These are phyloP conservation scores for Tribolium freemani DNA, from an alignment of 2,888 invertebrate species.

Conservation along the genomic window DNA sequence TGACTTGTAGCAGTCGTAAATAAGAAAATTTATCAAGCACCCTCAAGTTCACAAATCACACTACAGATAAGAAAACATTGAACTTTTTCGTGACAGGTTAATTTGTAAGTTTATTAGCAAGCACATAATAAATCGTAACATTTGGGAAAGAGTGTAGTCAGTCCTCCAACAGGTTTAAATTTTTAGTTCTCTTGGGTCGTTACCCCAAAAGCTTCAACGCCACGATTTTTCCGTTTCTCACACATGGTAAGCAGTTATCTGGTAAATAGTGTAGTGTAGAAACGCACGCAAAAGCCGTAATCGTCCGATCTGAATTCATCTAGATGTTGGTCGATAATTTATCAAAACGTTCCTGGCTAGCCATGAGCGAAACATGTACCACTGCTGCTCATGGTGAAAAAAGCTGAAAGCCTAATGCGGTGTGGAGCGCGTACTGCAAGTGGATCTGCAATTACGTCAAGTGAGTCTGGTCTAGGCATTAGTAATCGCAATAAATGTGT, in stretches of 20 bases:
- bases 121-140: background rate
- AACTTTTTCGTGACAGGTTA: slow-evolving; percentile 14
- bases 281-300: slow-evolving; percentile 12
- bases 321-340: slow-evolving; percentile 21
- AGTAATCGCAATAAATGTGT: slow-evolving; percentile 57
- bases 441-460: slow-evolving; percentile 53
- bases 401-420: slow-evolving; percentile 15
- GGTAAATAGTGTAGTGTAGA: background rate
- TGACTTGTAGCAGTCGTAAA: background rate
- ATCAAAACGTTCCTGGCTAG: slow-evolving; percentile 1
- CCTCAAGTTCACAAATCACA: background rate
- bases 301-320: slow-evolving; percentile 19
- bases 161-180: background rate
- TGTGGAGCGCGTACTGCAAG: slow-evolving; percentile 12
- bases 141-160: background rate
- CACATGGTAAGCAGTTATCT: slow-evolving; percentile 19
- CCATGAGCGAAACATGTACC: slow-evolving; percentile 19
- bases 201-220: background rate
- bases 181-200: background rate
- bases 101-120: background rate
- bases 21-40: background rate
- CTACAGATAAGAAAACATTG: slow-evolving; percentile 4
- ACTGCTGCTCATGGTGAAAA: background rate
- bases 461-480: slow-evolving; percentile 52
- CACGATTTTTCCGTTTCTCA: slow-evolving; percentile 19